Conservation (phyloP, 2,888 invertebrate genomes). For the Rhopalosiphum nymphaeae region DNA sequence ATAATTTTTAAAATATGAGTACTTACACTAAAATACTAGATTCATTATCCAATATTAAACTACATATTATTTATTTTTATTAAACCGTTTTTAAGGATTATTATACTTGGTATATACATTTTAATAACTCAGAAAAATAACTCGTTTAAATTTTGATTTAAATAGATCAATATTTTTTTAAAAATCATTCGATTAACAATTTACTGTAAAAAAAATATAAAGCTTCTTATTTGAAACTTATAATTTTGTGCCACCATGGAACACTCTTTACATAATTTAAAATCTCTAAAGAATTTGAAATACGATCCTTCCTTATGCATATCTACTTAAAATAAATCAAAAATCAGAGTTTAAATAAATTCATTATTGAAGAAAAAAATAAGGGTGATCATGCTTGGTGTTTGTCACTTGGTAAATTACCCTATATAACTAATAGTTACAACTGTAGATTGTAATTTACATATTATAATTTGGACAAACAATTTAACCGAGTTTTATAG, state of each 20-base stretch:
- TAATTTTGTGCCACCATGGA: not conserved
- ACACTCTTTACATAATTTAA: not conserved
- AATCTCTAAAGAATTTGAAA: not conserved
- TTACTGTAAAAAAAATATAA: not conserved
- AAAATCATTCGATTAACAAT: not conserved
- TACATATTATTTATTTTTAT: not conserved
- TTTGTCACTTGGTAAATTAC: not conserved
- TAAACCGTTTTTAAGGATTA: not conserved
- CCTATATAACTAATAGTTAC: not conserved
- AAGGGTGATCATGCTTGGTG: not conserved
- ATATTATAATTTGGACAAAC: not conserved
- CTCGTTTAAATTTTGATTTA: too few species aligned
- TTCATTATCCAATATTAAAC: not conserved
- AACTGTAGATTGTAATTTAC: not conserved
- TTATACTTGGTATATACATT: not conserved
- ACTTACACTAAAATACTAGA: not conserved
- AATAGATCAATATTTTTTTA: not conserved
- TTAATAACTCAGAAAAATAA: not conserved
- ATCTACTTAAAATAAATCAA: not conserved
- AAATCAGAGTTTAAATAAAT: not conserved
- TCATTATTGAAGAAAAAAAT: not conserved
- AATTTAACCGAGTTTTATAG: not conserved
- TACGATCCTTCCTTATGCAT: too few species aligned
- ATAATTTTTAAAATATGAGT: not conserved
- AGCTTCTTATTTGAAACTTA: not conserved